A percentile compares a stretch with the other conserved stretches of the same genome.
Evolutionary conservation across 2,113 vertebrate species (phyloP).

Genomic region (Actenoides hombroni): DNA sequence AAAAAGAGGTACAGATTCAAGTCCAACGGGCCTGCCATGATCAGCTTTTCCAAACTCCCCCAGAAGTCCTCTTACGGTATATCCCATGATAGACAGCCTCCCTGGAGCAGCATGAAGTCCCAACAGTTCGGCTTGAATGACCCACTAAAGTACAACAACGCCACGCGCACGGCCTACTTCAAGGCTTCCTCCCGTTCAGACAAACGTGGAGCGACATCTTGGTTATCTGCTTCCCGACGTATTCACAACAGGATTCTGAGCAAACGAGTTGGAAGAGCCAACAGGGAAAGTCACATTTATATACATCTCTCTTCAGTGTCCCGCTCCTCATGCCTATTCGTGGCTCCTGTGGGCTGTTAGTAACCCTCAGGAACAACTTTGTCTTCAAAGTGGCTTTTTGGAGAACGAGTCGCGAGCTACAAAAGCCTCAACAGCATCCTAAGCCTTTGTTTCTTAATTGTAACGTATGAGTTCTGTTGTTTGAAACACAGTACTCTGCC

Average conservation of each 20-base stretch:
- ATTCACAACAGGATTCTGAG: neutral
- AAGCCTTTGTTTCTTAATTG: neutral
- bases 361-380: neutral
- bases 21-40: neutral
- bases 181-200: neutral
- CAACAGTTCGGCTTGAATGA: neutral
- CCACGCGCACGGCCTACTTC: neutral
- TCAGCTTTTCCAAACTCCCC: neutral
- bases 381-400: neutral
- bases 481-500: neutral
- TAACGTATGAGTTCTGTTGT: neutral
- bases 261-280: neutral
- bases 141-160: neutral
- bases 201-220: neutral
- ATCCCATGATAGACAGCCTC: neutral
- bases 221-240: neutral
- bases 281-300: neutral
- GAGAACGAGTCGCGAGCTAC: neutral
- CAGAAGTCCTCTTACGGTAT: fast-evolving
- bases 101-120: neutral
- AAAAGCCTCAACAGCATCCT: neutral
- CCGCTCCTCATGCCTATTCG: neutral
- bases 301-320: neutral
- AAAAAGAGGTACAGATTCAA: slow-evolving; percentile 21
- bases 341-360: neutral